Evolutionary conservation across 2,888 invertebrate genomes (phyloP).

Genomic region (Hetaerina titia): DNA sequence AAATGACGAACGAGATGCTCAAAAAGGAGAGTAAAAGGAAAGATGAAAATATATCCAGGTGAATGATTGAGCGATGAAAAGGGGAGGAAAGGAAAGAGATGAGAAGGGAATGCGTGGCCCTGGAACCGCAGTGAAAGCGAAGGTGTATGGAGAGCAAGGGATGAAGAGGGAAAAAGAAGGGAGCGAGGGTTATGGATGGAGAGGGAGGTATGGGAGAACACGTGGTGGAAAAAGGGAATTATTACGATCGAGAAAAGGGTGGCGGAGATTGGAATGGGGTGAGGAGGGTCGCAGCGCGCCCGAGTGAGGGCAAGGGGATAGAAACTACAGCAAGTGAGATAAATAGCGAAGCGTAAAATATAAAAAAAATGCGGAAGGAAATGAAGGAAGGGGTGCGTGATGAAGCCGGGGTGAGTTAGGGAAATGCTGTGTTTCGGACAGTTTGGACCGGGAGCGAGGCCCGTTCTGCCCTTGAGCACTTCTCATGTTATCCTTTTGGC

Average conservation of each 20-base stretch:
- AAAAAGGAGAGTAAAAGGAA: not conserved
- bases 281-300: not conserved
- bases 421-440: not conserved
- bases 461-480: not conserved
- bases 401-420: not conserved
- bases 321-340: not conserved
- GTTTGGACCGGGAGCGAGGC: not conserved
- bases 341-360: slow-evolving; percentile 7
- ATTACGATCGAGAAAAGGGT: not conserved
- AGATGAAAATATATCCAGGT: not conserved
- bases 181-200: not conserved
- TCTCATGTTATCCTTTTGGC: not conserved
- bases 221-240: not conserved
- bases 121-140: not conserved
- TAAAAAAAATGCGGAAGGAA: not conserved
- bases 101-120: not conserved
- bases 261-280: not conserved
- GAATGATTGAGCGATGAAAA: not conserved
- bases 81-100: not conserved
- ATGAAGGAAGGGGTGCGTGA: not conserved
- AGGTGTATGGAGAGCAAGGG: not conserved
- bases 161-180: not conserved
- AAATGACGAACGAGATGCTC: not conserved
- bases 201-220: not conserved
- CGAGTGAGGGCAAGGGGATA: not conserved